Conservation (phyloP, 2,113 vertebrate genomes). For the Vombatus ursinus region DNA sequence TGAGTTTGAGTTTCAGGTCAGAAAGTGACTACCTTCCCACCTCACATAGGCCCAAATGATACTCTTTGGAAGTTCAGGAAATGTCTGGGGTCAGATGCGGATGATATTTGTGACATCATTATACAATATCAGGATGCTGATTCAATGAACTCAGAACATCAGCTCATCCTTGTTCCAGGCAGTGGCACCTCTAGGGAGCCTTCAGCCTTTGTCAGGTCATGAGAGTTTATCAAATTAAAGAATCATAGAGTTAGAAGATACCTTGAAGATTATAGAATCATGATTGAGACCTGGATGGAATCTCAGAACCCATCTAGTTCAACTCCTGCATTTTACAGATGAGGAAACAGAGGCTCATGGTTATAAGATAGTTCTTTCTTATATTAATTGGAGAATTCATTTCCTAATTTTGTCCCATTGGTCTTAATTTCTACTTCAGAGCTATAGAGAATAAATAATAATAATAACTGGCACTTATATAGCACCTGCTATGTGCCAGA, state of each 20-base stretch:
- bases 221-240: neutral
- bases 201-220: neutral
- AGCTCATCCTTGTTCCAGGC: neutral
- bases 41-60: neutral
- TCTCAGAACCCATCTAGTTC: neutral
- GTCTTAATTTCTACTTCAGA: neutral
- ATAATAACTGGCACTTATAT: neutral
- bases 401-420: neutral
- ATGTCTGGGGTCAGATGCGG: neutral
- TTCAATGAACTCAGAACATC: neutral
- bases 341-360: neutral
- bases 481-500: neutral
- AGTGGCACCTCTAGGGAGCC: neutral
- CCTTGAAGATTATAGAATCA: neutral
- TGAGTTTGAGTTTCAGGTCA: neutral
- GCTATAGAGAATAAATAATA: neutral
- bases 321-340: neutral
- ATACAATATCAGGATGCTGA: constrained; percentile 6
- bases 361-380: neutral
- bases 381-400: neutral
- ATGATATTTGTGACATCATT: neutral
- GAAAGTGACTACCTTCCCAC: neutral
- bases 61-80: neutral
- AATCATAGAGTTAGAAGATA: neutral
- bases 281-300: neutral